Percentiles rank a stretch among this genome's conserved stretches.
Conservation (phyloP, 2,113 vertebrate genomes). For the Laterallus jamaicensis region DNA sequence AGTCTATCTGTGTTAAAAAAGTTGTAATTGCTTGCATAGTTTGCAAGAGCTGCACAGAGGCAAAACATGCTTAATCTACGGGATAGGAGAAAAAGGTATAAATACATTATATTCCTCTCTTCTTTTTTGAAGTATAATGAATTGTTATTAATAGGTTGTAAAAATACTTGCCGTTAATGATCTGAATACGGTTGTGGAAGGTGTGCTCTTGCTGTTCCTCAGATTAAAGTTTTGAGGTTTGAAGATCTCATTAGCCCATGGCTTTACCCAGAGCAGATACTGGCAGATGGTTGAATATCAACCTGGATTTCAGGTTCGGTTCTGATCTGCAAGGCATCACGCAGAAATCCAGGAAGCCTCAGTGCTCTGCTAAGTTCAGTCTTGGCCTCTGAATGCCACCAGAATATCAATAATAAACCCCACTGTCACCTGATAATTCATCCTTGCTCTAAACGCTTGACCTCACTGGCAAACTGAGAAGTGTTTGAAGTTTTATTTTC, state of each 20-base stretch:
- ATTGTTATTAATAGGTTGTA: not conserved
- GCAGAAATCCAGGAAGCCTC: not conserved
- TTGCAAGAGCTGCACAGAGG: not conserved
- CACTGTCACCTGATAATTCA: not conserved
- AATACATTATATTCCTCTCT: not conserved
- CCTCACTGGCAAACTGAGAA: not conserved
- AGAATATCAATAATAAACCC: not conserved
- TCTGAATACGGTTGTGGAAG: not conserved
- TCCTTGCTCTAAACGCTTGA: not conserved
- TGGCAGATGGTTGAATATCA: not conserved
- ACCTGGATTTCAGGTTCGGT: not conserved
- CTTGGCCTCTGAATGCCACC: not conserved
- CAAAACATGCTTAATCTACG: not conserved
- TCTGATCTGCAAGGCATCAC: not conserved
- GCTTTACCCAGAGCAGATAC: not conserved
- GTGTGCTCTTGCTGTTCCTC: not conserved
- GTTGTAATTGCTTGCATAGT: slow-evolving; percentile 4
- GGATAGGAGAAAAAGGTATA: not conserved
- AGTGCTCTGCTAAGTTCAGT: not conserved
- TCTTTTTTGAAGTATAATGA: not conserved
- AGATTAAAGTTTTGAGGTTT: not conserved
- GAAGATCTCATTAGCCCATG: not conserved
- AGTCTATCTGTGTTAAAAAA: not conserved
- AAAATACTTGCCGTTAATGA: not conserved
- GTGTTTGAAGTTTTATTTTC: not conserved